Conservation (phyloP, 2,797 vertebrate genomes). For the Oreortyx pictus region DNA sequence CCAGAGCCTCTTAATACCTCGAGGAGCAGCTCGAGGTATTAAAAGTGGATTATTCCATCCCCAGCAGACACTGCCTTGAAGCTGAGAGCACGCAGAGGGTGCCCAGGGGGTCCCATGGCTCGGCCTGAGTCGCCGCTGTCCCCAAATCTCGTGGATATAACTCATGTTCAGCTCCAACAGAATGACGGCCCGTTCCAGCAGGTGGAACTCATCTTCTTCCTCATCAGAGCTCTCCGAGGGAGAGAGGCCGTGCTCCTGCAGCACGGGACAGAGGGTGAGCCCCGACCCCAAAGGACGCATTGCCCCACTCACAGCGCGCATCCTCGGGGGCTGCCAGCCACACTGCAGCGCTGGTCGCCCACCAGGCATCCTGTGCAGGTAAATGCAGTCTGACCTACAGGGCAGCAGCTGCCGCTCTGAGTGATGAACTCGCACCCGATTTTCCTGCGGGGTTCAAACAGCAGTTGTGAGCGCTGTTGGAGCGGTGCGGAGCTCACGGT, state of each 20-base stretch:
- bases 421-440: conserved; percentile 86
- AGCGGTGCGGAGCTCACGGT: fast-evolving
- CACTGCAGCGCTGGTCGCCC: neutral
- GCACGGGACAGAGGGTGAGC: neutral
- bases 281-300: neutral
- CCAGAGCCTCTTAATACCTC: no score
- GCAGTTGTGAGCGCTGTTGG: fast-evolving
- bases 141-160: neutral
- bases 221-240: conserved; percentile 64
- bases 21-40: neutral
- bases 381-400: conserved; percentile 90
- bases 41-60: neutral
- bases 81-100: neutral
- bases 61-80: fast-evolving
- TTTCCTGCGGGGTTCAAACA: conserved; percentile 76
- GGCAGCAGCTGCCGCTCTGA: conserved; percentile 81
- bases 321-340: fast-evolving
- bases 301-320: neutral
- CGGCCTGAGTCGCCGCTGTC: conserved; percentile 37
- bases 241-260: conserved; percentile 54
- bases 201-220: conserved; percentile 70
- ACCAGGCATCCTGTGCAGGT: conserved; percentile 81
- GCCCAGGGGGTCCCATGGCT: neutral
- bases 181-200: conserved; percentile 78
- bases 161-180: conserved; percentile 31